Base-by-base conservation (phyloP, 2,797 vertebrate species). In the Brachyalestes nurse region DNA sequence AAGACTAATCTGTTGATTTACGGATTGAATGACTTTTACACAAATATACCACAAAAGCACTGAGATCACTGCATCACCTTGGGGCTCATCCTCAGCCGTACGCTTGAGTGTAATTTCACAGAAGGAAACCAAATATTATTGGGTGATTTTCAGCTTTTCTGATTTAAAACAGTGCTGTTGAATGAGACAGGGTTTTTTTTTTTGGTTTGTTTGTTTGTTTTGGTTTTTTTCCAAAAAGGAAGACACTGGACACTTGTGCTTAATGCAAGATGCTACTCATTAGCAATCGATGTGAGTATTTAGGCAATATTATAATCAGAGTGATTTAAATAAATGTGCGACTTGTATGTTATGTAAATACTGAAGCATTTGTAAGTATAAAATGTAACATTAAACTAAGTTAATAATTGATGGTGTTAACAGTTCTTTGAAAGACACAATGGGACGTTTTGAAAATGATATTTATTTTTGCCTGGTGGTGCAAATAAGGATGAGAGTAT, bases 301-400 rank as follows among this genome's bases (percentile, higher is more conserved):
- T 78, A 55, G 57, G 53, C 66, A 70, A 61, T 78, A 81, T 66
- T 73, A 70, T 75, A 75, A 77, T 86, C 53, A 72, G 61, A 73
- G 60, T 61, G 61, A 60, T 60, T 75, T 65, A 57, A 62, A 72
- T 67, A 34, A 34, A 61, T 84, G 45, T 85, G 38, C 83, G 71
- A 77, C 74, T 90, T 93, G 89, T 92, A 91, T 80, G 91, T 90
- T 84, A 85, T 92, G 89, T 92, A 91, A 78, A 89, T 91, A 92
- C 45, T 83, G 80, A 88, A 85, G 12, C 77, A 79, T 89, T 91
- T 89, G 82, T 86, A 88, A 87, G 84, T 84, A 81, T 90, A 85
- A 85, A 81, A 89, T 85, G 79, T 75, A 86, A 70, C 77, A 92
- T 90, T 93, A 92, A 93, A 94, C 70, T 77, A 70, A 51, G 38